Evolutionary conservation across 1,140 invertebrate genomes (phyloP).

Genomic region (Drosophila sproati): DNA sequence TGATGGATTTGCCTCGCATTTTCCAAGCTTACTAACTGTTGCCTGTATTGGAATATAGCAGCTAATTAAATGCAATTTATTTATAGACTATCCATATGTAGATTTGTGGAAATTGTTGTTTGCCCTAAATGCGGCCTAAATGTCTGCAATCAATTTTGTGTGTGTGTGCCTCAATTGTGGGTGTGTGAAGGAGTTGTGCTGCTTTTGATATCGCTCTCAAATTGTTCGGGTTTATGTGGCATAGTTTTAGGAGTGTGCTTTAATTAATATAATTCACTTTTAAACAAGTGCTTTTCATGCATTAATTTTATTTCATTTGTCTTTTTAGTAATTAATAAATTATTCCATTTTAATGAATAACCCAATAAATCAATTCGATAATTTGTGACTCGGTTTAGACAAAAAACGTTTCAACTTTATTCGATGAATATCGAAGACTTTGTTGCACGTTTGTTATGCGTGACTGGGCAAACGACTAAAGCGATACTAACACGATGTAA

Average conservation of each 20-base stretch:
- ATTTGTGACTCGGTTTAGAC: too few species aligned
- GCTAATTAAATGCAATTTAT: not conserved
- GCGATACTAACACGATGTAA: slow-evolving; percentile 26
- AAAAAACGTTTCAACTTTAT: slow-evolving; percentile 36
- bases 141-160: slow-evolving; percentile 13
- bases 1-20: slow-evolving; percentile 34
- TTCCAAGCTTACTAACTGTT: slow-evolving; percentile 14
- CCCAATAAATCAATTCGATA: too few species aligned
- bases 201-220: not conserved
- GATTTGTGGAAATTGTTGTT: not conserved
- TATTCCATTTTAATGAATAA: too few species aligned
- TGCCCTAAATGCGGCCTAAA: not conserved
- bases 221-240: not conserved
- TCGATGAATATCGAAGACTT: slow-evolving; percentile 29
- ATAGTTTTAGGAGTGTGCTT: not conserved
- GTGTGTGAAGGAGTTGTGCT: not conserved
- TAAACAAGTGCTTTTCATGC: not conserved
- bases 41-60: not conserved
- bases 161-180: not conserved
- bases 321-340: too few species aligned
- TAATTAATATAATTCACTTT: too few species aligned
- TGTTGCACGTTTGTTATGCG: slow-evolving; percentile 4
- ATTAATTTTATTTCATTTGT: too few species aligned
- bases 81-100: not conserved
- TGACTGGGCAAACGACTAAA: slow-evolving; percentile 36